Percentiles rank a stretch among this genome's conserved stretches.
phyloP scores from a whole-genome alignment of 2,888 invertebrate genomes.

The Caenorhabditis sulstoni region DNA sequence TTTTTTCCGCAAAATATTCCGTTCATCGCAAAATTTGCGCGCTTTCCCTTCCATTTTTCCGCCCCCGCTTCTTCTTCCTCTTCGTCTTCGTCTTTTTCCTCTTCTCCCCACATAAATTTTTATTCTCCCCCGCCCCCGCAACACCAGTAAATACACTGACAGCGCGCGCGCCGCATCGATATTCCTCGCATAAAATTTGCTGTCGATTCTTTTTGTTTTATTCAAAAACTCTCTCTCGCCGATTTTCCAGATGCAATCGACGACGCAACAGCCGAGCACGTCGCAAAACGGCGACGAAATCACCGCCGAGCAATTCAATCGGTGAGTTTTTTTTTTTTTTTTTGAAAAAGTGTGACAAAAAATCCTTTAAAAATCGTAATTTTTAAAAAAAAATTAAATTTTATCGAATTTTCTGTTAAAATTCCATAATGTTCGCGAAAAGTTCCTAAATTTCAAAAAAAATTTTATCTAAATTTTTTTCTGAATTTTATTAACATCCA shows the following conservation, averaged over 20 bases:
- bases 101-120: neutral
- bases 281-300: conserved; percentile 52
- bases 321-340: conserved; percentile 15
- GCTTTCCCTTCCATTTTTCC: neutral
- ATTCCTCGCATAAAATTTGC: too few relatives aligned
- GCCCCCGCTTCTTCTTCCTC: neutral
- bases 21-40: conserved; percentile 23
- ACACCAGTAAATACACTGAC: too few relatives aligned
- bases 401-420: too few relatives aligned
- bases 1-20: too few relatives aligned
- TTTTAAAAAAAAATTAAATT: too few relatives aligned
- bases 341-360: neutral
- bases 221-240: conserved; percentile 6
- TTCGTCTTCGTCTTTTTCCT: neutral
- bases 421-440: too few relatives aligned
- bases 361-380: conserved; percentile 6
- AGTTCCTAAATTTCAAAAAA: too few relatives aligned
- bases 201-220: neutral
- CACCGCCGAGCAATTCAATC: conserved; percentile 53
- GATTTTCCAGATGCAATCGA: conserved; percentile 47
- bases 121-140: neutral
- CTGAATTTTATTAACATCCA: too few relatives aligned
- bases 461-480: too few relatives aligned
- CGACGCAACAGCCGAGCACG: conserved; percentile 57
- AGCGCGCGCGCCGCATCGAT: too few relatives aligned